Base-by-base conservation (phyloP, 2,888 invertebrate species). In the Drosophila paracracens region DNA sequence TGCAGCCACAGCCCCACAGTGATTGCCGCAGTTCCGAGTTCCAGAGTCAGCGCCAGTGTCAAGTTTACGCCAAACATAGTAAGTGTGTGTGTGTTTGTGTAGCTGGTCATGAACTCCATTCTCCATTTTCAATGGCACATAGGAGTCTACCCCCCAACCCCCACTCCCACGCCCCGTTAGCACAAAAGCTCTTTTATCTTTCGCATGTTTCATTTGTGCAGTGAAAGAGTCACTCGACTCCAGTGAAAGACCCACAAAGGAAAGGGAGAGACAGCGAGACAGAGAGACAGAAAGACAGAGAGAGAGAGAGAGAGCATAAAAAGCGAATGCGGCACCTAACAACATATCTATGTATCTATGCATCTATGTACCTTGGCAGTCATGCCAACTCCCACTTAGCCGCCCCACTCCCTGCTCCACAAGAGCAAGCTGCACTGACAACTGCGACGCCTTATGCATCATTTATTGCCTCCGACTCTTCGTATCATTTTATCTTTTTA, bases 81-180 rank as follows among this genome's bases (percentile, higher is more conserved):
- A 50, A n/a, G 43, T 68, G 68, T 60, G 46, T 66, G 73, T 48
- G 62, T 51, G 53, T 57, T 31, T 51, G 38, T 50, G 33, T 33
- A 62, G 56, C 79, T 89, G 88, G 84, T 89, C 90, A 86, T 89
- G 91, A 91, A 91, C 90, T 91, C 83, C 82, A 82, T 82, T 87
- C 90, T 90, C 83, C 83, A 81, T 83, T 87, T 87, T 88, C 86
- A 82, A 90, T 91, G 89, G 87, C 89, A 89, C 82, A 72, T 70
- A 80, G 70, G 51, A 65, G 72, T 59, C 33, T 21, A 1, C 25
- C 25, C 25, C 21, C 13, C 18, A 18, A 18, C 1, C 6, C 21
- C 6, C 1, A 5, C n/a, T 2, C 11, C 21, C 13, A 13, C 21
- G 4, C 21, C 7, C 43, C 50, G 7, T 16, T 31, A 52, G 68